Percentiles rank a stretch among this genome's conserved stretches.
Conservation (phyloP, 2,888 invertebrate genomes). For the Lasioglossum malachurum region DNA sequence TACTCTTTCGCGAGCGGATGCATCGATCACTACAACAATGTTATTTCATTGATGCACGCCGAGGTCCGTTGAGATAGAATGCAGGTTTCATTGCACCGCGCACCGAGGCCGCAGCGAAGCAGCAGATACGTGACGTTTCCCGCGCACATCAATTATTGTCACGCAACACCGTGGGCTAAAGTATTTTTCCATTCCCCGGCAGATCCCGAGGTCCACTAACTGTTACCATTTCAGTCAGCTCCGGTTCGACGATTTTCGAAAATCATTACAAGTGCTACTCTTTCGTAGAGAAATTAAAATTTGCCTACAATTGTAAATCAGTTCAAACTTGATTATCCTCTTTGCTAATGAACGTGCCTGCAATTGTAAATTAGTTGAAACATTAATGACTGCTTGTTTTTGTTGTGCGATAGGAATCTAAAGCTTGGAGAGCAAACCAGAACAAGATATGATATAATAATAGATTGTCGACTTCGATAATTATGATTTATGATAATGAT, state of each 20-base stretch:
- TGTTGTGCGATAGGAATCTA: background rate
- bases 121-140: slow-evolving; percentile 32
- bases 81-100: slow-evolving; percentile 17
- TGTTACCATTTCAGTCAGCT: background rate
- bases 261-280: background rate
- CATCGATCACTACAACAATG: background rate
- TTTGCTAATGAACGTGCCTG: no score
- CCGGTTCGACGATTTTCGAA: background rate
- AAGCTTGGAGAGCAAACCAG: background rate
- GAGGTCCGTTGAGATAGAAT: slow-evolving; percentile 7
- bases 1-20: background rate
- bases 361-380: background rate
- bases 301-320: no score
- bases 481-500: background rate
- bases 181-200: slow-evolving; percentile 33
- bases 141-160: slow-evolving; percentile 46
- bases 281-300: background rate
- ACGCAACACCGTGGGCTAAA: slow-evolving; percentile 40
- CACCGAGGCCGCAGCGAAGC: background rate
- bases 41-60: background rate
- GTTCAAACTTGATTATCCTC: no score
- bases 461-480: background rate
- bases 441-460: background rate
- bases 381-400: background rate
- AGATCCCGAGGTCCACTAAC: background rate